A percentile compares a stretch with the other conserved stretches of the same genome.
Evolutionary conservation across 2,888 invertebrate genomes (phyloP).

Genomic region (Drosophila prolongata): DNA sequence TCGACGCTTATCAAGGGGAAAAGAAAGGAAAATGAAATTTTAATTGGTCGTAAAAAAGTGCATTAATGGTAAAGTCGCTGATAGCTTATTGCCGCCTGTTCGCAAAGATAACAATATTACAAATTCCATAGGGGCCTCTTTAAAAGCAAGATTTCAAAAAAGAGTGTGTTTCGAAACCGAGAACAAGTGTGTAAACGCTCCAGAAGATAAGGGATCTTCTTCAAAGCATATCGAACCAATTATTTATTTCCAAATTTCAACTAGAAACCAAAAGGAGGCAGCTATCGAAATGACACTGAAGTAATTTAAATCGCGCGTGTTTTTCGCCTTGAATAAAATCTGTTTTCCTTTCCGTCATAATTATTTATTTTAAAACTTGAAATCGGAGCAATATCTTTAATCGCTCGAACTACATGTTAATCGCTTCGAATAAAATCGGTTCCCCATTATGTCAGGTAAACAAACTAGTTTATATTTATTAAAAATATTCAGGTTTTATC

Average conservation of each 20-base stretch:
- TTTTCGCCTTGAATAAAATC: not conserved
- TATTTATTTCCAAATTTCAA: conserved; percentile 11
- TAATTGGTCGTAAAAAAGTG: conserved; percentile 62
- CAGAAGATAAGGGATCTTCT: conserved; percentile 3
- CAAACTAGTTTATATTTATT: conserved; percentile 1
- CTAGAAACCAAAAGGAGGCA: not conserved
- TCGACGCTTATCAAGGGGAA: conserved; percentile 38
- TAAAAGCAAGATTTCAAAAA: conserved; percentile 2
- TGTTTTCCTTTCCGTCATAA: not conserved
- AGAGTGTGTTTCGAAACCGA: conserved; percentile 6
- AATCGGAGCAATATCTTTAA: too few relatives aligned
- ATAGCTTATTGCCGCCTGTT: conserved; percentile 22
- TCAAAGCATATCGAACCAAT: conserved; percentile 13
- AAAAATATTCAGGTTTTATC: conserved; percentile 11
- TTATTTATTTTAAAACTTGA: too few relatives aligned
- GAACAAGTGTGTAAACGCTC: not conserved
- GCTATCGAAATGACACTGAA: not conserved
- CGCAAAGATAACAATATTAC: conserved; percentile 22
- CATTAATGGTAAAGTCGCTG: conserved; percentile 45
- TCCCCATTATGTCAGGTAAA: not conserved
- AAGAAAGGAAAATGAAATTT: conserved; percentile 40
- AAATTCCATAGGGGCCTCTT: conserved; percentile 1
- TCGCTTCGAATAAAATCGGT: too few relatives aligned
- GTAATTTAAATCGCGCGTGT: not conserved
- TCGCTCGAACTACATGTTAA: too few relatives aligned